Evolutionary conservation across 2,888 invertebrate genomes (phyloP).

Genomic region (Rhyacophila evoluta): DNA sequence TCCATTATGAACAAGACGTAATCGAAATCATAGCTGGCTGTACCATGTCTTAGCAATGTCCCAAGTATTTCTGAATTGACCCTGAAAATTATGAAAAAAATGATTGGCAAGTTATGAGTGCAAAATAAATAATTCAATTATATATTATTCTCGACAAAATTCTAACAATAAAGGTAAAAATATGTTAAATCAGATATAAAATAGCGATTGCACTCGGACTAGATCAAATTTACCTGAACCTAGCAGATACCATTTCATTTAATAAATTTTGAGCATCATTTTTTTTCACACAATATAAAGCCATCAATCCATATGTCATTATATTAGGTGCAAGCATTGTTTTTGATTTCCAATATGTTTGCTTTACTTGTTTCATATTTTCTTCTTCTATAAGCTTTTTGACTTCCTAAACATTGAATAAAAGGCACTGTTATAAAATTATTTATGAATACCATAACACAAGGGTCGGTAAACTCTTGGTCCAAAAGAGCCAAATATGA

Average conservation of each 20-base stretch:
- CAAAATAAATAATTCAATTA: too few species aligned
- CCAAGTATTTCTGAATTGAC: slow-evolving; percentile 82
- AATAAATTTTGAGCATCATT: slow-evolving; percentile 76
- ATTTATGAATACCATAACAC: too few species aligned
- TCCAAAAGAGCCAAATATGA: too few species aligned
- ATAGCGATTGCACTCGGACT: too few species aligned
- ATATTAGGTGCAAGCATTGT: slow-evolving; percentile 75
- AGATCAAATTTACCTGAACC: slow-evolving; percentile 74
- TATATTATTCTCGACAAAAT: too few species aligned
- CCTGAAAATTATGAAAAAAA: slow-evolving; percentile 63
- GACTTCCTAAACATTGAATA: slow-evolving; percentile 72
- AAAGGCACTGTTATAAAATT: too few species aligned
- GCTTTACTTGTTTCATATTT: slow-evolving; percentile 60
- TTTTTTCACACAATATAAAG: slow-evolving; percentile 79
- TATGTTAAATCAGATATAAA: too few species aligned
- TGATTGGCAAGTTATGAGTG: too few species aligned
- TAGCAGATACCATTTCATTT: slow-evolving; percentile 76
- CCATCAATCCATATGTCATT: slow-evolving; percentile 88
- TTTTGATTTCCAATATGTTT: slow-evolving; percentile 63
- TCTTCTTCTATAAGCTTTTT: slow-evolving; percentile 70
- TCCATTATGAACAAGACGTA: slow-evolving; percentile 80
- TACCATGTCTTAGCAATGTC: slow-evolving; percentile 78
- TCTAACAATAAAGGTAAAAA: too few species aligned
- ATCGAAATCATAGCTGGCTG: slow-evolving; percentile 70
- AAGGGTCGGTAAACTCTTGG: too few species aligned